These are phyloP conservation scores for Miichthys miiuy DNA, from an alignment of 2,797 vertebrate genomes.

Conservation along the genomic window DNA sequence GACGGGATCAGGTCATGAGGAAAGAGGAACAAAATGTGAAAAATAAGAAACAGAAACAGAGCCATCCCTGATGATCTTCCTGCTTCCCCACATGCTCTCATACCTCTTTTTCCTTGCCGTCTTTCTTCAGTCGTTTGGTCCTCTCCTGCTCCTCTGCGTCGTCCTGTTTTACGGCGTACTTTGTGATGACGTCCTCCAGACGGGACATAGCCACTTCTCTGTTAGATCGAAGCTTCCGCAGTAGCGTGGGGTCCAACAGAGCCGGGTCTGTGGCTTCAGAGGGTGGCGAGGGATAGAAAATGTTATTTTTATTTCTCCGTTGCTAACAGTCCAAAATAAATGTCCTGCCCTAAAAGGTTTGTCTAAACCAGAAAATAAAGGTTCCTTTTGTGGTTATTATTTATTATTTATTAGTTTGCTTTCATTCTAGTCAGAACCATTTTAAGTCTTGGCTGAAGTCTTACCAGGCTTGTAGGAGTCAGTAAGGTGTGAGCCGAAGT, in stretches of 20 bases:
- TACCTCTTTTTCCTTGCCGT: slow-evolving; percentile 75
- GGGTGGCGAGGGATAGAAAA: background rate
- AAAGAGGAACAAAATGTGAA: background rate
- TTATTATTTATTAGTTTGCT: too few relatives aligned
- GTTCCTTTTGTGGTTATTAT: background rate
- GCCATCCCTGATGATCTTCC: background rate
- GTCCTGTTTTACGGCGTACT: slow-evolving; percentile 87
- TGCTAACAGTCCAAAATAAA: too few relatives aligned
- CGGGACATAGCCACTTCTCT: slow-evolving; percentile 82
- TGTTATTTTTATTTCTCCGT: too few relatives aligned
- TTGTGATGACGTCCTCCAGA: slow-evolving; percentile 89
- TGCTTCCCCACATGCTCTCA: too few relatives aligned
- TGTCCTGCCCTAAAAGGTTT: background rate
- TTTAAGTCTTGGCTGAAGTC: background rate
- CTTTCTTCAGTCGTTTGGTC: slow-evolving; percentile 67
- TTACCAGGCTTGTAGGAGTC: slow-evolving; percentile 88
- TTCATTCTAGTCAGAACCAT: too few relatives aligned
- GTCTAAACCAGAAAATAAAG: background rate
- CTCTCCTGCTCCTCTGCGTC: slow-evolving; percentile 86
- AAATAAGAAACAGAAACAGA: background rate
- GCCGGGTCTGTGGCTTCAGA: slow-evolving; percentile 88
- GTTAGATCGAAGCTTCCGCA: slow-evolving; percentile 87
- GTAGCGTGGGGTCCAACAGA: slow-evolving; percentile 75
- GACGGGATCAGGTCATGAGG: background rate
- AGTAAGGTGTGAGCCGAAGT: slow-evolving; percentile 93